A percentile compares a stretch with the other conserved stretches of the same genome.
Evolutionary conservation across 2,888 invertebrate genomes (phyloP).

Genomic region (Nomada fucata): DNA sequence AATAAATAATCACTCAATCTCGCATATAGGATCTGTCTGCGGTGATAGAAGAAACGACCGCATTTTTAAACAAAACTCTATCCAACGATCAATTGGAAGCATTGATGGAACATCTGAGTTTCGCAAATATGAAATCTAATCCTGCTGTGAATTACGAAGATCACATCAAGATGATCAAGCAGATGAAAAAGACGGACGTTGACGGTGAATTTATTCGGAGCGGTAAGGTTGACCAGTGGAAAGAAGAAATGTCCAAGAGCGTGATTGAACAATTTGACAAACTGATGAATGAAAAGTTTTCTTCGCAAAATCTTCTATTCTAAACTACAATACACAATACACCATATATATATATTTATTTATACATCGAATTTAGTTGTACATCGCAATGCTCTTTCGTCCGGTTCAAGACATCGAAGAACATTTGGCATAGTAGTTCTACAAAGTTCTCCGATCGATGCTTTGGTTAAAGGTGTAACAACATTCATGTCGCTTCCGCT

Average conservation of each 20-base stretch:
- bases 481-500: conserved; percentile 32
- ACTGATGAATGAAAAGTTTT: conserved; percentile 79
- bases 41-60: conserved; percentile 82
- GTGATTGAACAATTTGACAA: conserved; percentile 84
- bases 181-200: conserved; percentile 78
- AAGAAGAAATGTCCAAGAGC: conserved; percentile 79
- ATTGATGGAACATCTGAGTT: conserved; percentile 85
- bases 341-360: neutral
- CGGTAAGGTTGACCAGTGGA: conserved; percentile 84
- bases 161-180: conserved; percentile 79
- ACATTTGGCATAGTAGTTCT: conserved; percentile 65
- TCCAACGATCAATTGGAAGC: conserved; percentile 78
- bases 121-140: conserved; percentile 87
- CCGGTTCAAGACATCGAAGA: conserved; percentile 48
- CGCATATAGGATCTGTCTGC: conserved; percentile 82
- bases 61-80: conserved; percentile 82
- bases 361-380: neutral
- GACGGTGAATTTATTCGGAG: conserved; percentile 84
- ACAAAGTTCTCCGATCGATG: conserved; percentile 56
- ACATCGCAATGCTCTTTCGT: neutral
- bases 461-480: conserved; percentile 40
- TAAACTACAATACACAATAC: neutral
- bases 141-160: conserved; percentile 86
- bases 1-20: neutral
- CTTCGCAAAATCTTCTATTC: neutral